These are phyloP conservation scores for Clarias batrachus DNA, from an alignment of 2,113 vertebrate species.

Conservation along the genomic window DNA sequence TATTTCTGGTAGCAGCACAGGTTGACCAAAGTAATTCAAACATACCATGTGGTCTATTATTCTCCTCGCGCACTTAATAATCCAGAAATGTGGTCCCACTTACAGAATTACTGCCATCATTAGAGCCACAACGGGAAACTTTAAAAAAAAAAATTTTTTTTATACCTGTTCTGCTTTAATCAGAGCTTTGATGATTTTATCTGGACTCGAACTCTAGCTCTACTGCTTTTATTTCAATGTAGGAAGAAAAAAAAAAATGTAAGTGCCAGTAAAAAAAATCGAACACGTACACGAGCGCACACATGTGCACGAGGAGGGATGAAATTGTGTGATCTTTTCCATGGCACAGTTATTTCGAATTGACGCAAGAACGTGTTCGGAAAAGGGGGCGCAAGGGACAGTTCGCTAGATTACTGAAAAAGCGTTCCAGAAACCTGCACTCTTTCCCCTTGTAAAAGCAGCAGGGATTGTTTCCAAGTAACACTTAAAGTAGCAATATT, in stretches of 20 bases:
- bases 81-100: conserved; percentile 67
- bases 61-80: conserved; percentile 56
- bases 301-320: conserved; percentile 37
- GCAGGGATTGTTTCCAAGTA: conserved; percentile 74
- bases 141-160: no score
- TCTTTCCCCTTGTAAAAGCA: conserved; percentile 75
- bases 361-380: conserved; percentile 42
- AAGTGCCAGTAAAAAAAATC: conserved; percentile 61
- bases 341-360: conserved; percentile 50
- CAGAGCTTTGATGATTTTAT: conserved; percentile 67
- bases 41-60: conserved; percentile 47
- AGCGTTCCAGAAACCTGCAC: conserved; percentile 66
- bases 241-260: conserved; percentile 26
- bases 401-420: conserved; percentile 61
- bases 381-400: conserved; percentile 52
- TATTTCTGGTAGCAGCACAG: conserved; percentile 37
- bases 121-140: conserved; percentile 52
- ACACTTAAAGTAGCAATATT: conserved; percentile 69
- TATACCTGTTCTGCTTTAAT: conserved; percentile 64
- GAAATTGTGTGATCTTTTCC: conserved; percentile 46
- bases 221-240: conserved; percentile 53
- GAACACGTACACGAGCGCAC: conserved; percentile 49
- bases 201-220: conserved; percentile 48
- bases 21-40: conserved; percentile 31
- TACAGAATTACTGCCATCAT: conserved; percentile 62